A percentile compares a stretch with the other conserved stretches of the same genome.
Evolutionary conservation across 2,888 invertebrate genomes (phyloP).

Genomic region (Caenorhabditis sp.): DNA sequence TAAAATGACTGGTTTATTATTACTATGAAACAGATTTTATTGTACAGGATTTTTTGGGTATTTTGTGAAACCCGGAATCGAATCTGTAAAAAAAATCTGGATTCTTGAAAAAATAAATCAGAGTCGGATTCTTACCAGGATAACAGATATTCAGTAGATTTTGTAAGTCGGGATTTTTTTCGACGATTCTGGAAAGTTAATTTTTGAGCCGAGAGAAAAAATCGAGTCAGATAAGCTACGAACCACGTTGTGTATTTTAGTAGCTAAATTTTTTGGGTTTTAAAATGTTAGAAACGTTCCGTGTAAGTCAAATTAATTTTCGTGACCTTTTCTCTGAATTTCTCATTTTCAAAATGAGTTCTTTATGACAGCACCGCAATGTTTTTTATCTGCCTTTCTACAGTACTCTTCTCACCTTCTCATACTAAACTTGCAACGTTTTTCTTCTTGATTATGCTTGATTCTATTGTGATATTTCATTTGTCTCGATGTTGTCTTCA

Average conservation of each 20-base stretch:
- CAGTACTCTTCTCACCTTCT: no score
- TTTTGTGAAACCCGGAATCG: neutral
- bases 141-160: neutral
- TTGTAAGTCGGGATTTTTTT: neutral
- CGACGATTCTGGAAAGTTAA: neutral
- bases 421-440: neutral
- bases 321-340: no score
- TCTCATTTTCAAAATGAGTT: no score
- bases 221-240: no score
- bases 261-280: no score
- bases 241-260: no score
- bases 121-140: neutral
- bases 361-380: no score
- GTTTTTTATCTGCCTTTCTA: no score
- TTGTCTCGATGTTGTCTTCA: neutral
- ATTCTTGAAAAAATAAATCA: no score
- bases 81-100: neutral
- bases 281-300: no score
- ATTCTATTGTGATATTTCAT: neutral
- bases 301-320: no score
- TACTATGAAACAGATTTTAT: neutral
- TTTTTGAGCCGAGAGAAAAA: no score
- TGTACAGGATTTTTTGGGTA: neutral
- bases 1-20: neutral
- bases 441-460: neutral